phyloP scores from a whole-genome alignment of 35 echinoderm and acorn worm genomes.

The Ophiothrix spiculata region DNA sequence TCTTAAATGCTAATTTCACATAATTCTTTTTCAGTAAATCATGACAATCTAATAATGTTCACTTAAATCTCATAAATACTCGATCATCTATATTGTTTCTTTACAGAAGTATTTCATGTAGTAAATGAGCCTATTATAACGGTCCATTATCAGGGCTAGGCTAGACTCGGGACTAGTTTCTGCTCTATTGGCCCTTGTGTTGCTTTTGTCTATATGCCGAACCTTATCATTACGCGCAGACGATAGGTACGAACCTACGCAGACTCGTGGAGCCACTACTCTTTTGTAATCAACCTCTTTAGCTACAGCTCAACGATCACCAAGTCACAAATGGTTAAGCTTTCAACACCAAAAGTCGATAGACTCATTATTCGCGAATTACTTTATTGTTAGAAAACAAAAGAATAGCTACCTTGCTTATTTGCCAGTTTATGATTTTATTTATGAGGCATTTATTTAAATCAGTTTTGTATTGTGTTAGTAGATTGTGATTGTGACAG shows the following conservation, averaged over 20 bases:
- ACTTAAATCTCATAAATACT: neutral
- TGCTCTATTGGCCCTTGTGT: neutral
- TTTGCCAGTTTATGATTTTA: conserved; percentile 13
- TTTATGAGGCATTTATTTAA: conserved; percentile 14
- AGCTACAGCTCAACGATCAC: neutral
- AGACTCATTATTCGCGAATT: conserved; percentile 2
- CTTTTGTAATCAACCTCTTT: neutral
- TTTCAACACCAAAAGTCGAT: conserved; percentile 7
- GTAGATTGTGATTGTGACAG: neutral
- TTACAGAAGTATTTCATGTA: conserved; percentile 8
- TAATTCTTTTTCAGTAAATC: neutral
- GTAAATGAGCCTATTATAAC: conserved; percentile 3
- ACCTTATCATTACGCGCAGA: neutral
- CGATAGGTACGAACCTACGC: neutral
- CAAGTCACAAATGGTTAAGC: neutral
- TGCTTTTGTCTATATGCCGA: neutral
- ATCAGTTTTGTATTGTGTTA: neutral
- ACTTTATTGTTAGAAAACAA: neutral
- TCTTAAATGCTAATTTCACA: too few species aligned
- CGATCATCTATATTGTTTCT: neutral
- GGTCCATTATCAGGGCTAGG: neutral
- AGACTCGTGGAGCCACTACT: neutral
- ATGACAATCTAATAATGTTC: conserved; percentile 4
- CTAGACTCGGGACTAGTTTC: neutral
- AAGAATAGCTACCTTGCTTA: neutral